phyloP scores from a whole-genome alignment of 2,113 vertebrate genomes.

The Piprites chloris region DNA sequence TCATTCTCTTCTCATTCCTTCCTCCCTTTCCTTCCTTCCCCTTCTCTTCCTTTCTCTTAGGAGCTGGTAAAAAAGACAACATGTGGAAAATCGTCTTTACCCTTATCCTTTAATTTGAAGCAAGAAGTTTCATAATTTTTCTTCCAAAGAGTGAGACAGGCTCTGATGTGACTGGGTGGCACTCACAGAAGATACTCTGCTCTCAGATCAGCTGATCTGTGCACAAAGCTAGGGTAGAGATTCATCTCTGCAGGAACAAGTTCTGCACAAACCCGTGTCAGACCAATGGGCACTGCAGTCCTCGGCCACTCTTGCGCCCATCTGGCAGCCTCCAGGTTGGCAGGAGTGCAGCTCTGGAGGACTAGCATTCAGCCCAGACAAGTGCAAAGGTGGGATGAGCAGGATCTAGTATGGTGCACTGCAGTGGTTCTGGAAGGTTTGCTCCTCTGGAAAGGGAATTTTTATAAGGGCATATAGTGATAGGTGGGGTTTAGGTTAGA shows the following conservation, averaged over 20 bases:
- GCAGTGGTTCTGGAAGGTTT: background rate
- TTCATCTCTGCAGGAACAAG: accelerated
- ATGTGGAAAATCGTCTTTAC: background rate
- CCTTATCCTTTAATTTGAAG: background rate
- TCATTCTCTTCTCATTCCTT: background rate
- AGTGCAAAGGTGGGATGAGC: background rate
- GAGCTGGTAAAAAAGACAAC: background rate
- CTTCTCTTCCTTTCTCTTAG: background rate
- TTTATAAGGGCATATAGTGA: background rate
- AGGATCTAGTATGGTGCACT: background rate
- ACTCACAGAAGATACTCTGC: background rate
- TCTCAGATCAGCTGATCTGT: accelerated
- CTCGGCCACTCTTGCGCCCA: background rate
- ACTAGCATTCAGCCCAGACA: accelerated
- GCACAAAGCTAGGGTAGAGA: accelerated
- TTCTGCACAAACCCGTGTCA: background rate
- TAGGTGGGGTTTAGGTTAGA: background rate
- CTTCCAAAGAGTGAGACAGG: background rate
- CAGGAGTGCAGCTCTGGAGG: background rate
- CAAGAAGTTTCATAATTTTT: background rate
- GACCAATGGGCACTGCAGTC: accelerated
- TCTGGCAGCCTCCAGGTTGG: background rate
- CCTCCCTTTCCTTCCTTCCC: background rate
- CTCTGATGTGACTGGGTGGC: background rate
- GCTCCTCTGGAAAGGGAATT: background rate